A percentile compares a stretch with the other conserved stretches of the same genome.
Conservation (phyloP, 2,888 invertebrate genomes). For the Oeneis ivallda region DNA sequence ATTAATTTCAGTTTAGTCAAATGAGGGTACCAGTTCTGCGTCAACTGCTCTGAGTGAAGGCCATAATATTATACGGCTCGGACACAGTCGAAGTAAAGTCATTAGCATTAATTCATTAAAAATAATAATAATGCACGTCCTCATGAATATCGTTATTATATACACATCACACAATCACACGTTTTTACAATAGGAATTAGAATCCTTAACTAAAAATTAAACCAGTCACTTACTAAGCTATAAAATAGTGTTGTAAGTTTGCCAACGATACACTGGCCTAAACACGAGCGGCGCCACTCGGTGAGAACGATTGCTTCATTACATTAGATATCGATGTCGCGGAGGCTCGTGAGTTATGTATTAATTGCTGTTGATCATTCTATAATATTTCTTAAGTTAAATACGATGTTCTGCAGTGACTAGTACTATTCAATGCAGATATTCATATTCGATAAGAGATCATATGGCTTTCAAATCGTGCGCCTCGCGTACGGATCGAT, state of each 20-base stretch:
- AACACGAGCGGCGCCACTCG: constrained; percentile 47
- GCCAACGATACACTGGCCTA: constrained; percentile 80
- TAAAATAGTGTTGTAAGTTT: constrained; percentile 72
- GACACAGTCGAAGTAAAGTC: not conserved
- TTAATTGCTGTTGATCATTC: constrained; percentile 61
- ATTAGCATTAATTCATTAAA: constrained; percentile 25
- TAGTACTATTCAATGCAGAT: constrained; percentile 47
- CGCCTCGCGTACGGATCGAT: constrained; percentile 60
- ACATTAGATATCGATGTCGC: constrained; percentile 59
- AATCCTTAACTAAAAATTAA: constrained; percentile 73
- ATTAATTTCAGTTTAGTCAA: too few relatives aligned
- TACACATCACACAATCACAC: constrained; percentile 79
- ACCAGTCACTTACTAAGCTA: constrained; percentile 80
- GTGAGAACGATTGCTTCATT: constrained; percentile 59
- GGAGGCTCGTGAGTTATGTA: constrained; percentile 65
- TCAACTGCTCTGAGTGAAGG: not conserved
- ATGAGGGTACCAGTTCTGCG: not conserved
- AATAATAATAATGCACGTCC: constrained; percentile 62
- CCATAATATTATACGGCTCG: not conserved
- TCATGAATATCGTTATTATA: constrained; percentile 52
- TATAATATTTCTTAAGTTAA: constrained; percentile 70
- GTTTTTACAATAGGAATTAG: constrained; percentile 78
- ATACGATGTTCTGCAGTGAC: constrained; percentile 54
- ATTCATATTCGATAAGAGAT: constrained; percentile 67
- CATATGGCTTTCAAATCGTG: constrained; percentile 71